Evolutionary conservation across 2,888 invertebrate genomes (phyloP), one percentile per base, ranked within the genome.

Genomic region (Syritta pipiens): DNA sequence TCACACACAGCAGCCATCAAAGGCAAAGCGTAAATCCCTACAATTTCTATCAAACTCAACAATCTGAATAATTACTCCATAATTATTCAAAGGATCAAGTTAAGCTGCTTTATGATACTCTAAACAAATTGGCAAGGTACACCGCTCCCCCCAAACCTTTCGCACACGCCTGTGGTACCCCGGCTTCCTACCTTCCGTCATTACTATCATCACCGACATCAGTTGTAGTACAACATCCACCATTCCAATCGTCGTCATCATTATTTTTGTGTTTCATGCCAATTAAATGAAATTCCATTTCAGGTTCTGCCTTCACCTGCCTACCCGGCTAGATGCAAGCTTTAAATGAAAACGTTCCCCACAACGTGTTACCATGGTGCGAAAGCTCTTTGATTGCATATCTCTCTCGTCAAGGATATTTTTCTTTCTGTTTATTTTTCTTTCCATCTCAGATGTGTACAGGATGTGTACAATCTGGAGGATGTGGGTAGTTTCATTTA

Each of bases 51-150:
- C 71, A 55, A 40, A 60, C 67, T 49, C 48, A 57, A 62, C 74
- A 79, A 79, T 79, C 79, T 62, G 67, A 79, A 62, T 79, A 79
- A 79, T 77, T 65, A 77, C 65, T 71, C 53, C 77, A 71, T 67
- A 71, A 71, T 79, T 79, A 74, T 79, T 77, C 76, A 77, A 37
- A 62, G 76, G 63, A 77, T 71, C 63, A 77, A 51, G 51, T 59
- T 59, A 79, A 79, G 74, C 79, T 57, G 60, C 74, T 79, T 74
- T 74, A 79, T 62, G 35, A 55, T 59, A 24, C 67, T 44, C 37
- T 5, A 48, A 55, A 67, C 60, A 72, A 79, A 72, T 79, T 62
- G 67, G 37, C 60, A 62, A 24, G 53, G 10, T 48, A 40, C 28
- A 4, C n/a, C 17, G 6, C 20, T 10, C 0, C 48, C 48, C 22